These are phyloP conservation scores for Chelmon rostratus DNA, from an alignment of 2,797 vertebrate genomes.

Conservation along the genomic window DNA sequence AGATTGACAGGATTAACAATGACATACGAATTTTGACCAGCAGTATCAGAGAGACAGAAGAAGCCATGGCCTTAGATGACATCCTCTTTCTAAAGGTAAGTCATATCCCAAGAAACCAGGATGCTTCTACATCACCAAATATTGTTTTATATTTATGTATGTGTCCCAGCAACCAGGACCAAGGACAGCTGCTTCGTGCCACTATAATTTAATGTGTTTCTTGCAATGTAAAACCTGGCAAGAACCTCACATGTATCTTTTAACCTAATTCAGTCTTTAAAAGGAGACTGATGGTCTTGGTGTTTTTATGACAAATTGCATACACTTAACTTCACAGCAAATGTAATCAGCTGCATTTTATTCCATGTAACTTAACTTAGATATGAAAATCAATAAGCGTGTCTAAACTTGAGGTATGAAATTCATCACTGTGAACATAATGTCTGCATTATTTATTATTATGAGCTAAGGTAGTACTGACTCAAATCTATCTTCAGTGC, in stretches of 20 bases:
- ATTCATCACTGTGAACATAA: no score
- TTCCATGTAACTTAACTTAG: no score
- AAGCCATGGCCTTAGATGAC: slow-evolving; percentile 61
- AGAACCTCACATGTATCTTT: background rate
- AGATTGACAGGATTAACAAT: slow-evolving; percentile 56
- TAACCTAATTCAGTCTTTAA: no score
- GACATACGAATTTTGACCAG: slow-evolving; percentile 64
- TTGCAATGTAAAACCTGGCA: background rate
- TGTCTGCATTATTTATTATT: no score
- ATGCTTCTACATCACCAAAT: background rate
- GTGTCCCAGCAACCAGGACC: background rate
- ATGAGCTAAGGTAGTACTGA: no score
- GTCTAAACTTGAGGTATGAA: no score
- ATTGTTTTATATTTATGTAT: background rate
- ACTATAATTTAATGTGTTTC: background rate
- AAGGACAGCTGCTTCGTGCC: background rate
- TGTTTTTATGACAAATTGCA: background rate
- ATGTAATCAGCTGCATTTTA: no score
- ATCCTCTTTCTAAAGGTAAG: slow-evolving; percentile 67
- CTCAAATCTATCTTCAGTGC: no score
- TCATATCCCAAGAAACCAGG: background rate
- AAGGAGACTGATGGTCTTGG: no score
- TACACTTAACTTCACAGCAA: background rate
- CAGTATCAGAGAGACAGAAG: slow-evolving; percentile 60
- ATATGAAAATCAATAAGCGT: no score